A percentile compares a stretch with the other conserved stretches of the same genome.
Evolutionary conservation across 30 jellyfish, hydroid and myxozoan genomes (phyloP).

Genomic region (Pelagia noctiluca): DNA sequence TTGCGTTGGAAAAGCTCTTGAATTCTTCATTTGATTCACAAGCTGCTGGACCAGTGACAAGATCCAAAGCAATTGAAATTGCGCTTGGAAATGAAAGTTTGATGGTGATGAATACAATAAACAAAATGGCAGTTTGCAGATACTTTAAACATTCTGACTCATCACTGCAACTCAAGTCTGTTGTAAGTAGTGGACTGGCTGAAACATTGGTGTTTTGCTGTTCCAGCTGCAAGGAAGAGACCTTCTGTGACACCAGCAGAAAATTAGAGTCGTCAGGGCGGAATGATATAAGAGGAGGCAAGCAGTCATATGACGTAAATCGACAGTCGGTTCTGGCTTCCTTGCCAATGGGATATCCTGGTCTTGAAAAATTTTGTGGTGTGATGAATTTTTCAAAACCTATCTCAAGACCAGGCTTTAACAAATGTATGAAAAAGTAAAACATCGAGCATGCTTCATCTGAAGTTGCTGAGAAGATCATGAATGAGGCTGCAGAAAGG

Average conservation of each 20-base stretch:
- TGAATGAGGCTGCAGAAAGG: too few relatives aligned
- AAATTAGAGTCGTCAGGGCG: not conserved
- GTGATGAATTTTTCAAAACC: too few relatives aligned
- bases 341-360: slow-evolving; percentile 9
- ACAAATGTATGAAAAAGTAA: too few relatives aligned
- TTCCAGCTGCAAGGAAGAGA: not conserved
- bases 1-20: too few relatives aligned
- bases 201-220: not conserved
- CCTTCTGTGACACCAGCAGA: slow-evolving; percentile 14
- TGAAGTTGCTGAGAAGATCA: too few relatives aligned
- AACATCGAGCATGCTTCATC: too few relatives aligned
- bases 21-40: too few relatives aligned
- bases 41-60: too few relatives aligned
- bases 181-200: slow-evolving; percentile 8
- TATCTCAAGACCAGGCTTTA: too few relatives aligned
- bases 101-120: not conserved
- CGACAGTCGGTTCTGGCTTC: slow-evolving; percentile 18
- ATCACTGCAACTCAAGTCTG: not conserved
- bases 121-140: slow-evolving; percentile 1
- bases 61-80: too few relatives aligned
- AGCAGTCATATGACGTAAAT: slow-evolving; percentile 6
- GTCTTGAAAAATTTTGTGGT: too few relatives aligned
- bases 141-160: not conserved
- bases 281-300: slow-evolving; percentile 23
- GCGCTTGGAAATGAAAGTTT: too few relatives aligned